These are phyloP conservation scores for Arenaria interpres DNA, from an alignment of 2,113 vertebrate genomes.

Conservation along the genomic window DNA sequence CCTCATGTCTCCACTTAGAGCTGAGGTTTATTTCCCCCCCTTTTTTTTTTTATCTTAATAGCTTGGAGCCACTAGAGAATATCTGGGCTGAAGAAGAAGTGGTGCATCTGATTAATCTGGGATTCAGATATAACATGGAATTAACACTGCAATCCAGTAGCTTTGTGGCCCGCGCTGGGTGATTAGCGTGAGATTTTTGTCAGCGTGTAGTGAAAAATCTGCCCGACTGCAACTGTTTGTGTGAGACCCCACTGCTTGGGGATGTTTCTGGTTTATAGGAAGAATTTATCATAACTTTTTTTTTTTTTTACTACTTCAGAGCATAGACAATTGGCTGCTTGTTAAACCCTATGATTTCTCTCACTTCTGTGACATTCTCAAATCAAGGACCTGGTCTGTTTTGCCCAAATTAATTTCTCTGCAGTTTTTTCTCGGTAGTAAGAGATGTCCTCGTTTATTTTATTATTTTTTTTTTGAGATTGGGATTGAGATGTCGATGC, in stretches of 20 bases:
- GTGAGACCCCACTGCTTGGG: not conserved
- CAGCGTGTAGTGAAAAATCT: not conserved
- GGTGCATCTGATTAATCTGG: not conserved
- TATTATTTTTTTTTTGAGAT: not conserved
- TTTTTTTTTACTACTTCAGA: not conserved
- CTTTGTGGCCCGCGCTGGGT: not conserved
- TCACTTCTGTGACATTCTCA: not conserved
- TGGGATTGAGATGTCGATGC: not conserved
- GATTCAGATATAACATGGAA: not conserved
- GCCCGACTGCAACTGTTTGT: not conserved
- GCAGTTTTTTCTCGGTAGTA: not conserved
- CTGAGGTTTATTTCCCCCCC: not conserved
- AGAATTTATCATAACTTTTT: not conserved
- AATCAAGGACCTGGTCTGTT: not conserved
- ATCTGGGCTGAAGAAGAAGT: not conserved
- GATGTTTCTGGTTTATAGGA: not conserved
- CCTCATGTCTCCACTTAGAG: not conserved
- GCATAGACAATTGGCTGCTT: not conserved
- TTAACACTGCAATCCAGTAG: not conserved
- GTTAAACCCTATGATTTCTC: accelerated
- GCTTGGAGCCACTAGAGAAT: not conserved
- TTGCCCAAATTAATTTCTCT: not conserved
- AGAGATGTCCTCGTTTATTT: not conserved
- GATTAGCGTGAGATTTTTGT: not conserved
- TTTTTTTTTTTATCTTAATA: not conserved